Percentiles rank a stretch among this genome's conserved stretches.
phyloP scores from a whole-genome alignment of 2,113 vertebrate genomes.

The Ibidorhyncha struthersii region DNA sequence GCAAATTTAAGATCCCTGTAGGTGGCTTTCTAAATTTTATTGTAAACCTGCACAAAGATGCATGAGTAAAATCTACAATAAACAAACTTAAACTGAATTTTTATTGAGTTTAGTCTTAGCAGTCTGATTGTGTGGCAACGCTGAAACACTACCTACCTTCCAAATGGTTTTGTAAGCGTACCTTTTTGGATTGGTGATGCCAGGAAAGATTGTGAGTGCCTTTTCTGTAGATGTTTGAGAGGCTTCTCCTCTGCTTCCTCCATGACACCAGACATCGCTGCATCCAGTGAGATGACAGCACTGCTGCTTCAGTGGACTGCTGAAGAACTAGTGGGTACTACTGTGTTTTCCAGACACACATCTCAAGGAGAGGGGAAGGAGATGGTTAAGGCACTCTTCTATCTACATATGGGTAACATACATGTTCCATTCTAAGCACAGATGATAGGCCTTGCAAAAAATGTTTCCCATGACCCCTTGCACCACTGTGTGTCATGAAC shows the following conservation, averaged over 20 bases:
- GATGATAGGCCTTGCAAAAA: neutral
- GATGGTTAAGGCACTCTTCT: neutral
- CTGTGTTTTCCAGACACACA: neutral
- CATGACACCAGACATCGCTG: fast-evolving
- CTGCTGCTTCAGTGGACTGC: neutral
- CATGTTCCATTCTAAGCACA: fast-evolving
- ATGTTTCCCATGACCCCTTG: neutral
- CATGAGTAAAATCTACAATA: neutral
- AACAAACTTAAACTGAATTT: neutral
- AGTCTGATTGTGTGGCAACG: neutral
- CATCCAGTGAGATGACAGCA: neutral
- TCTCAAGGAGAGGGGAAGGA: neutral
- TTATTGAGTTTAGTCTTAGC: neutral
- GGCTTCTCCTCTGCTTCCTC: neutral
- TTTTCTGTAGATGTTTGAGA: neutral
- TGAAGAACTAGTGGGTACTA: neutral
- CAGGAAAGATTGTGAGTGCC: neutral
- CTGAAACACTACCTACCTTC: neutral
- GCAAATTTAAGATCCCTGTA: neutral
- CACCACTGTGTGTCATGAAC: fast-evolving
- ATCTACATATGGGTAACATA: fast-evolving
- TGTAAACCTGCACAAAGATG: neutral
- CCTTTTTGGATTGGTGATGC: neutral
- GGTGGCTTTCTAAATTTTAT: neutral
- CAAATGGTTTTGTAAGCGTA: neutral